Evolutionary conservation across 2,797 vertebrate species (phyloP).

Genomic region (Gobio occitaniae): DNA sequence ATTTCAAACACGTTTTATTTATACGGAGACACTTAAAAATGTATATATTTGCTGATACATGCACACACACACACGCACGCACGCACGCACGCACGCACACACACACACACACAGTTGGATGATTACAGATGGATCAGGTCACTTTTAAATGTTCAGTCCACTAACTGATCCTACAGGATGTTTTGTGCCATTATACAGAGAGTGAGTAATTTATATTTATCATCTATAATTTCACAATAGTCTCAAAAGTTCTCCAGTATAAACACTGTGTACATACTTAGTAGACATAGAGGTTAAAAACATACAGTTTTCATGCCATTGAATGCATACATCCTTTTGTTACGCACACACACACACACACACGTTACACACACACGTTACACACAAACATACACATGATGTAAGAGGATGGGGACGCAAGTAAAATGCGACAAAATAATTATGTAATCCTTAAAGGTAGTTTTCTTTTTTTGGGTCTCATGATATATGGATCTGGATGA

Average conservation of each 20-base stretch:
- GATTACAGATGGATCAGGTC: constrained; percentile 24
- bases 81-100: background rate
- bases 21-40: constrained; percentile 10
- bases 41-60: constrained; percentile 19
- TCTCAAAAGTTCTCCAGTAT: constrained; percentile 20
- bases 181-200: constrained; percentile 9
- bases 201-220: background rate
- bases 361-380: constrained; percentile 20
- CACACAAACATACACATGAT: constrained; percentile 8
- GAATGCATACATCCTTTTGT: constrained; percentile 29
- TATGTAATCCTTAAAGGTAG: background rate
- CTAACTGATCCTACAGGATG: background rate
- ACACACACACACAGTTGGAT: background rate
- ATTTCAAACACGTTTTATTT: constrained; percentile 36
- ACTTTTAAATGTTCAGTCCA: constrained; percentile 1
- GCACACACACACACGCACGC: background rate
- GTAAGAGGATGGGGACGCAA: background rate
- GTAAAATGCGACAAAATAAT: constrained; percentile 7
- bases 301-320: constrained; percentile 43
- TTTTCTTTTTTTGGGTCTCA: background rate
- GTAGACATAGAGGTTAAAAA: constrained; percentile 35
- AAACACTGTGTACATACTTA: constrained; percentile 43
- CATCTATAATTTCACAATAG: constrained; percentile 24
- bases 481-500: background rate
- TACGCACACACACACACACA: constrained; percentile 5